Percentiles rank a stretch among this genome's conserved stretches.
phyloP scores from a whole-genome alignment of 2,113 vertebrate species.

The Rhineura floridana region DNA sequence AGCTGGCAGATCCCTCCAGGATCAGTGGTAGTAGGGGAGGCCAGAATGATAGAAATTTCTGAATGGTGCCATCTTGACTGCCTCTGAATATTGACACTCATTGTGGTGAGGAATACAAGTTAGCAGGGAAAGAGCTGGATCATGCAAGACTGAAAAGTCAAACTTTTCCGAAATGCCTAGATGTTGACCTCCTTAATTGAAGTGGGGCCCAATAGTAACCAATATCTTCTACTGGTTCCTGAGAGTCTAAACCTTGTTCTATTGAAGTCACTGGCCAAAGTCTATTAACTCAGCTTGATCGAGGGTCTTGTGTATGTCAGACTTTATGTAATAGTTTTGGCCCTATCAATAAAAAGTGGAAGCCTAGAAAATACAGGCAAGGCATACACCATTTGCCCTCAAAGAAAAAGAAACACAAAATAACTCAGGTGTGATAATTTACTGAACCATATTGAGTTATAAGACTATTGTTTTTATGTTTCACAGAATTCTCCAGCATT shows the following conservation, averaged over 20 bases:
- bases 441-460: neutral
- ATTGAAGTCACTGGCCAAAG: neutral
- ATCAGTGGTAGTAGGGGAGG: fast-evolving
- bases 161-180: neutral
- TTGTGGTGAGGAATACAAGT: neutral
- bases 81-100: neutral
- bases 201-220: neutral
- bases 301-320: neutral
- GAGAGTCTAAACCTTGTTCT: neutral
- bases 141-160: neutral
- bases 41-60: neutral
- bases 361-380: neutral
- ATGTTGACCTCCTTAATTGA: neutral
- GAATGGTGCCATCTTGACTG: fast-evolving
- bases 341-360: neutral
- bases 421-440: neutral
- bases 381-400: neutral
- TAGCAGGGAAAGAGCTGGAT: neutral
- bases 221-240: neutral
- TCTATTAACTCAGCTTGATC: neutral
- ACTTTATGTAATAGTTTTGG: neutral
- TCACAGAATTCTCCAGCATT: neutral
- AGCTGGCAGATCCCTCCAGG: fast-evolving
- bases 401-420: neutral
- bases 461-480: no score